Percentiles rank a stretch among this genome's conserved stretches.
Evolutionary conservation across 2,113 vertebrate species (phyloP).

Genomic region (Psilopsiagon aurifrons): DNA sequence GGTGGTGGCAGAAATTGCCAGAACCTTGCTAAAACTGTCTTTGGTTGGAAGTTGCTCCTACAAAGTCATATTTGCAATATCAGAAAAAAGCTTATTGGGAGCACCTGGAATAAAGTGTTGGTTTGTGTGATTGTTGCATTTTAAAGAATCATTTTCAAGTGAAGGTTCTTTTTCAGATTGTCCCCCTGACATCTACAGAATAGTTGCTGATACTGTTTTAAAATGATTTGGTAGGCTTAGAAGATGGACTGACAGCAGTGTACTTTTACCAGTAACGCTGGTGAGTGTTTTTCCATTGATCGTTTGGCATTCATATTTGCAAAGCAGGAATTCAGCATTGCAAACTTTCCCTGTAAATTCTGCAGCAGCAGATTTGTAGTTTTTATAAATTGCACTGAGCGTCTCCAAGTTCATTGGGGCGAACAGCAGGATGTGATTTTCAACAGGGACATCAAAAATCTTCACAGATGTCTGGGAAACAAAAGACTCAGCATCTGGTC

Average conservation of each 20-base stretch:
- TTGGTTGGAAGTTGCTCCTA: neutral
- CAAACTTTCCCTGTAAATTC: constrained; percentile 87
- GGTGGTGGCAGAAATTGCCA: neutral
- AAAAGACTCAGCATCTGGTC: constrained; percentile 52
- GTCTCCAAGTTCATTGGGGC: constrained; percentile 74
- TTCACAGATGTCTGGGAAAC: constrained; percentile 82
- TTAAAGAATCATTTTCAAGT: neutral
- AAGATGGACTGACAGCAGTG: neutral
- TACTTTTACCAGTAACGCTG: neutral
- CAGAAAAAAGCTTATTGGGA: neutral
- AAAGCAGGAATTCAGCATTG: neutral
- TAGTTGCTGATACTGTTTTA: neutral
- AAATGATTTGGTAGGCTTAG: neutral
- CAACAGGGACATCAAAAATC: constrained; percentile 83
- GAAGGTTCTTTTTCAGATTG: neutral
- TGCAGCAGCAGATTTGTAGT: constrained; percentile 74
- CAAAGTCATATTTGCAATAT: neutral
- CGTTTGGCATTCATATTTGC: neutral
- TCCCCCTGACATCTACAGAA: neutral
- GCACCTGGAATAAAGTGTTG: neutral
- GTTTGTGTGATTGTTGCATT: neutral
- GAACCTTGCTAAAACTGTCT: neutral
- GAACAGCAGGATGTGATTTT: constrained; percentile 89
- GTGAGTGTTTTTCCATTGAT: neutral
- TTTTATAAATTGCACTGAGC: constrained; percentile 71